Evolutionary conservation across 2,888 invertebrate species (phyloP).

Genomic region (Sepiola atlantica): DNA sequence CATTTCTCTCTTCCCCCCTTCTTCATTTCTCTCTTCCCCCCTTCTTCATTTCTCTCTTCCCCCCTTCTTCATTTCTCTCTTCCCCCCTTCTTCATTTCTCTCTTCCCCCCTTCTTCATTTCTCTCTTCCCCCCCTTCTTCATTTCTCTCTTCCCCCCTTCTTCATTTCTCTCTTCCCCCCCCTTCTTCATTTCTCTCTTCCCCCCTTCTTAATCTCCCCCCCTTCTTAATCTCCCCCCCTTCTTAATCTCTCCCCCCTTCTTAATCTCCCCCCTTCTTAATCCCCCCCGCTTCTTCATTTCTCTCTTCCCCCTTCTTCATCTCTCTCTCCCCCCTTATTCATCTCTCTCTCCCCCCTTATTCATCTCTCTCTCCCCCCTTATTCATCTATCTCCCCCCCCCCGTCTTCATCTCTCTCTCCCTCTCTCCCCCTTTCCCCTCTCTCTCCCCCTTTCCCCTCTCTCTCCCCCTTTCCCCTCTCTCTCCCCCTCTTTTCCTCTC

Average conservation of each 20-base stretch:
- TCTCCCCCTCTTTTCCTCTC: neutral
- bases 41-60: too few species aligned
- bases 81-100: too few species aligned
- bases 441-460: neutral
- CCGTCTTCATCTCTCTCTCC: too few species aligned
- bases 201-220: neutral
- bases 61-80: too few species aligned
- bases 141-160: too few species aligned
- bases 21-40: too few species aligned
- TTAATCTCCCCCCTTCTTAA: too few species aligned
- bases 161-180: neutral
- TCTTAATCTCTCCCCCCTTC: neutral
- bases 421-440: neutral
- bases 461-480: neutral
- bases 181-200: neutral
- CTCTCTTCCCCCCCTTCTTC: too few species aligned
- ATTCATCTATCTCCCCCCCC: too few species aligned
- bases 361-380: neutral
- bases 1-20: too few species aligned
- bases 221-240: neutral
- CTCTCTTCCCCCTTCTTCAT: neutral
- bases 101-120: too few species aligned
- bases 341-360: neutral
- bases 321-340: too few species aligned
- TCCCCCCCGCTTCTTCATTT: neutral